phyloP scores from a whole-genome alignment of 2,113 vertebrate genomes.

The Condylura cristata region DNA sequence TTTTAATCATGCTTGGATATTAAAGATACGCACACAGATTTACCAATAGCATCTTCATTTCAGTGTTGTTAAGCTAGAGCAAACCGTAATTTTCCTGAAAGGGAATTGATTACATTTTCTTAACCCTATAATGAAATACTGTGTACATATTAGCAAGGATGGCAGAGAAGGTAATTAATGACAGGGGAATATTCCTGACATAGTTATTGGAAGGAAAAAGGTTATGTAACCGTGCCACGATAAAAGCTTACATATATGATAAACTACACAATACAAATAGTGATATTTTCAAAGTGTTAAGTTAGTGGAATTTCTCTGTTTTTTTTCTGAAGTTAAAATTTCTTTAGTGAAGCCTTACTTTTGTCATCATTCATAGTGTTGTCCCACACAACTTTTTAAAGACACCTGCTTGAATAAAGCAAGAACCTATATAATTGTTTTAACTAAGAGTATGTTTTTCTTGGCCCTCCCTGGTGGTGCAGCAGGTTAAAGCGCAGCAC shows the following conservation, averaged over 20 bases:
- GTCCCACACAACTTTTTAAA: neutral
- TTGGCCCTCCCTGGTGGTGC: too few species aligned
- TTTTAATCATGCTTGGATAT: neutral
- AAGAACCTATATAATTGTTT: neutral
- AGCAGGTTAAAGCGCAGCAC: too few species aligned
- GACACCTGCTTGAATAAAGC: neutral
- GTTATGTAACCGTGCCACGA: neutral
- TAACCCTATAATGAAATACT: neutral
- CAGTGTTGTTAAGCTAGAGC: slow-evolving; percentile 18
- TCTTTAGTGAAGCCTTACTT: neutral
- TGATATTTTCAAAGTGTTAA: neutral
- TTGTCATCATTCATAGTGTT: neutral
- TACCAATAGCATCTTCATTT: neutral
- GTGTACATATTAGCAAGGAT: neutral
- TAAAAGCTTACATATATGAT: neutral
- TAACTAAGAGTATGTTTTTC: neutral
- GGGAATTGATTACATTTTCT: neutral
- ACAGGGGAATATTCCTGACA: neutral
- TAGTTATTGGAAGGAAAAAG: neutral
- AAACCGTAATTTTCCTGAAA: neutral
- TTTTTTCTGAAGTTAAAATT: neutral
- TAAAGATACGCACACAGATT: neutral
- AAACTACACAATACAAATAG: neutral
- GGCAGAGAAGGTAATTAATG: neutral
- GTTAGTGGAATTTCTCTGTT: neutral